Conservation (phyloP, 2,113 vertebrate genomes). For the Peromyscus polionotus region DNA sequence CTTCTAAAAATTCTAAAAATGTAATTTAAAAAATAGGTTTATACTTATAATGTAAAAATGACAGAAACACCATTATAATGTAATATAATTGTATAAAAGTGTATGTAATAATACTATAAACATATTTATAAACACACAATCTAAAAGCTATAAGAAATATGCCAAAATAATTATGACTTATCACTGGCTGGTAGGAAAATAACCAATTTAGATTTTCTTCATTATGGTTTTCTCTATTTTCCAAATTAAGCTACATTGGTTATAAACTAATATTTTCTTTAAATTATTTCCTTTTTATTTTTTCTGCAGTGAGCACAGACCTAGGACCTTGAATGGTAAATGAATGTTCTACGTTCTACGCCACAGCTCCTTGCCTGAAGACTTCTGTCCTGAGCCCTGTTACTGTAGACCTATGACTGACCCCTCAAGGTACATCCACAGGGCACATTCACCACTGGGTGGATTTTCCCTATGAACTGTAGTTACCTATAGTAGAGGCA, state of each 20-base stretch:
- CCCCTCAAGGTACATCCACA: not conserved
- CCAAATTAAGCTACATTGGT: conserved; percentile 38
- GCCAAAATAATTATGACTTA: conserved; percentile 36
- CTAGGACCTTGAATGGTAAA: conserved; percentile 25
- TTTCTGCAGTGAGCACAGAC: not conserved
- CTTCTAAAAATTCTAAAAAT: not conserved
- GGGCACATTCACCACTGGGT: not conserved
- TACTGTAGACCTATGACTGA: not conserved
- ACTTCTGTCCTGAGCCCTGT: not conserved
- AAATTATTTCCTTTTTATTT: conserved; percentile 27
- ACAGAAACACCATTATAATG: not conserved
- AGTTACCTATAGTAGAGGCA: not conserved
- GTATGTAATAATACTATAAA: not conserved
- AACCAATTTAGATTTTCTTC: conserved; percentile 49
- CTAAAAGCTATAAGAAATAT: conserved; percentile 30
- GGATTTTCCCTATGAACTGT: not conserved
- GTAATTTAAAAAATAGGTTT: not conserved
- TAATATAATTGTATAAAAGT: not conserved
- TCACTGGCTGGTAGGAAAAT: not conserved
- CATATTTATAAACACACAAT: conserved; percentile 38
- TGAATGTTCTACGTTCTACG: conserved; percentile 7
- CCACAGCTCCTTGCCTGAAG: not conserved
- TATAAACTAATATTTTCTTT: conserved; percentile 49
- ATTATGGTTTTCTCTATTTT: conserved; percentile 31
- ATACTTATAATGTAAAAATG: conserved; percentile 2